Base-by-base conservation (phyloP, 2,888 invertebrate species). In the Saturnia pavonia region DNA sequence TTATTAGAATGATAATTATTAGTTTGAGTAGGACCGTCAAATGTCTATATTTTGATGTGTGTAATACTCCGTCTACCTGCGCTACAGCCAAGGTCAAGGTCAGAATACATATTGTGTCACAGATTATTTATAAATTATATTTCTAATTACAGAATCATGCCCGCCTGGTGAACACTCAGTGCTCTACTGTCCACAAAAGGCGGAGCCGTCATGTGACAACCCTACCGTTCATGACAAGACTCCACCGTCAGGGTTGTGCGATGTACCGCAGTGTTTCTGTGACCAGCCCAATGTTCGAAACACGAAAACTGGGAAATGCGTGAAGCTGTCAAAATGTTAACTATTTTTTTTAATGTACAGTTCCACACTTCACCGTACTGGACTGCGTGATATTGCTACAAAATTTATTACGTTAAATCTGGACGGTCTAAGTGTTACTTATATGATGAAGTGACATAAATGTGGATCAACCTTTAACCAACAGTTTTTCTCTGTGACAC, bases 261-360 rank as follows among this genome's bases (percentile, higher is more conserved):
- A 65, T 67, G 78, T 82, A 6, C 89, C 89, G 0, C 85, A 90
- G 42, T 91, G 90, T 69, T 91, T 90, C 80, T 91, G 91, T 72
- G 72, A 90, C 69, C 70, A 12, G 0, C 86, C 87, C 2, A 88
- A 80, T 8, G 82, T 91, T 3, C 82, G 91, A n/a, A 77, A 89
- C 48, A 75, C 76, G 1, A 82, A 75, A 57, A 86, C 82, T 27
- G 84, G 84, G 0, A 81, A 83, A 75, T 91, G 91, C 77, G 81
- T 90, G 0, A 72, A 76, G 0, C 48, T 77, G 3, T 71, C 77
- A 0, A 72, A 88, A 16, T 89, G 86, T 72, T 75, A 60, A 60
- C 14, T 27, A 11, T 25, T 4, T 12, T 22, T 60, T 51, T 19
- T 51, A 4, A 19, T 51, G 6, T n/a, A n/a, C n/a, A n/a, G n/a